Conservation (phyloP, 1,140 invertebrate species). For the Wasmannia auropunctata region DNA sequence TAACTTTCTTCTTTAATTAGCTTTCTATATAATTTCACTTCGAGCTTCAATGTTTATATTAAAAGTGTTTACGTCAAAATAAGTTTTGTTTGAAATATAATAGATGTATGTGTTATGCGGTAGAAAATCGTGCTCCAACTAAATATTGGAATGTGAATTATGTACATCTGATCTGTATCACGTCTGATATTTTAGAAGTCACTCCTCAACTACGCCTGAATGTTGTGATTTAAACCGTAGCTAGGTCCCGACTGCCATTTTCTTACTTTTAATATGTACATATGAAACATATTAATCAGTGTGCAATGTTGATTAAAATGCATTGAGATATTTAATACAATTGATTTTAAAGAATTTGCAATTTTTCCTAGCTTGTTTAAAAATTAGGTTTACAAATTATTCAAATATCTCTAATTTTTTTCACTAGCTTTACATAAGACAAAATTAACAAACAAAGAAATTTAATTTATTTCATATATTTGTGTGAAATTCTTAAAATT, state of each 20-base stretch:
- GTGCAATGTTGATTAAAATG: conserved; percentile 18
- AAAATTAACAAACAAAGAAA: conserved; percentile 47
- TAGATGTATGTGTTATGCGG: neutral
- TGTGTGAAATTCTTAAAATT: neutral
- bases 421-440: conserved; percentile 43
- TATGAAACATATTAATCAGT: conserved; percentile 3
- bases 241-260: conserved; percentile 40
- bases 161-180: neutral
- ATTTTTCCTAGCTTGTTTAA: neutral
- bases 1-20: conserved; percentile 35
- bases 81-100: neutral
- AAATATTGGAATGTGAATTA: conserved; percentile 18
- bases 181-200: neutral
- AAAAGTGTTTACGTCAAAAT: neutral
- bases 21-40: neutral
- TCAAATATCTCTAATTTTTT: neutral
- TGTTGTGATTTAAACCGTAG: conserved; percentile 20
- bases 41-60: neutral
- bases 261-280: conserved; percentile 33
- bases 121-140: neutral
- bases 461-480: neutral
- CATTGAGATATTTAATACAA: neutral
- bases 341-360: neutral
- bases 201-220: conserved; percentile 33
- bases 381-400: conserved; percentile 2